These are phyloP conservation scores for Albula goreensis DNA, from an alignment of 2,113 vertebrate species.

Conservation along the genomic window DNA sequence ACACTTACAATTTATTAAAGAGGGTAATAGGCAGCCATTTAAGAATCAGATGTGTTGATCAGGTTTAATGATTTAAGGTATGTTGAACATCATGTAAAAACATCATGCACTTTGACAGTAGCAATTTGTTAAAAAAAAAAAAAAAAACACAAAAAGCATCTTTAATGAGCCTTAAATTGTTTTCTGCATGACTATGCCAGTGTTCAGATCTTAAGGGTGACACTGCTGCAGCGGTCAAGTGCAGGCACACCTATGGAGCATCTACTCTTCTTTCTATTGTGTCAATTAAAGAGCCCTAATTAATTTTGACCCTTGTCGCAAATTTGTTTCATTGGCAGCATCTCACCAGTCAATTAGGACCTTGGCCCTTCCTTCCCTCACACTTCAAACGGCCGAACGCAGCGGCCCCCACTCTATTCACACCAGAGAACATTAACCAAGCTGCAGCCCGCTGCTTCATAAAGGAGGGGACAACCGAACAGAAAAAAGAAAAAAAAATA, in stretches of 20 bases:
- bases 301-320: not conserved
- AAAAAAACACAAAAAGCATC: no score
- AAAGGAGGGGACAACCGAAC: not conserved
- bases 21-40: no score
- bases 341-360: not conserved
- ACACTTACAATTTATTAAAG: no score
- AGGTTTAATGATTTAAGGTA: no score
- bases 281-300: not conserved
- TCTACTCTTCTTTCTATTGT: not conserved
- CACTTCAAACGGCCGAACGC: not conserved
- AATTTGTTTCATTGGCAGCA: not conserved
- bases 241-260: not conserved
- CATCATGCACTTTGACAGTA: no score
- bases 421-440: not conserved
- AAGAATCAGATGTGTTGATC: no score
- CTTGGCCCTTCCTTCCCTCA: not conserved
- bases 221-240: not conserved
- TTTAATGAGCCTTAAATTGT: no score
- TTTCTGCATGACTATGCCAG: no score
- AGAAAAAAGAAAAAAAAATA: not conserved
- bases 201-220: no score
- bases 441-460: not conserved
- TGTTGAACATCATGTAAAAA: no score
- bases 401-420: not conserved
- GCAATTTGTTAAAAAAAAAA: no score